phyloP scores from a whole-genome alignment of 2,888 invertebrate genomes.

The Diarsia mendica region DNA sequence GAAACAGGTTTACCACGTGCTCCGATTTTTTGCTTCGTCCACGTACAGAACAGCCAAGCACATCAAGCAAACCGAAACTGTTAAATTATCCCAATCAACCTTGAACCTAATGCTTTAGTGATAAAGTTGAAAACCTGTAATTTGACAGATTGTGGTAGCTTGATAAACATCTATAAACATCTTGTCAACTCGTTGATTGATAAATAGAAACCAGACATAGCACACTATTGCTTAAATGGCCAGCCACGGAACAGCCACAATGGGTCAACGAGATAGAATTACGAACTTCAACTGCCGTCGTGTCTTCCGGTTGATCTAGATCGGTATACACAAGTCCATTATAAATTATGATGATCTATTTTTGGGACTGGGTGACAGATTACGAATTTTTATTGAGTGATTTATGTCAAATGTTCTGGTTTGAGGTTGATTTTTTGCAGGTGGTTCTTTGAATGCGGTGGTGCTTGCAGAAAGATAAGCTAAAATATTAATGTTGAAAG shows the following conservation, averaged over 20 bases:
- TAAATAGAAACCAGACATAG: constrained; percentile 11
- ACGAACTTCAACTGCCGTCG: constrained; percentile 32
- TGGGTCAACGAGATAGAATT: constrained; percentile 47
- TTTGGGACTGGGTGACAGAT: constrained; percentile 5
- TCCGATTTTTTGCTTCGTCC: not conserved
- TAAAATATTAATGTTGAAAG: not conserved
- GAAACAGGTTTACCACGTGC: not conserved
- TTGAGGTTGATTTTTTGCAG: not conserved
- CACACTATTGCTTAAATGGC: constrained; percentile 16
- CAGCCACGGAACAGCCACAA: constrained; percentile 14
- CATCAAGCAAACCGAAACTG: no score
- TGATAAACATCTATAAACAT: not conserved
- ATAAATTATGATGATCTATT: constrained; percentile 26
- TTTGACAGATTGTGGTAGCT: no score
- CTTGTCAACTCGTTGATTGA: constrained; percentile 22
- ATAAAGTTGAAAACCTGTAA: no score
- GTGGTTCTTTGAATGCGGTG: not conserved
- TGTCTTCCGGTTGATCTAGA: constrained; percentile 47
- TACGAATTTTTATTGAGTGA: constrained; percentile 9
- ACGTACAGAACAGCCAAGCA: no score
- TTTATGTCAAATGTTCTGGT: not conserved
- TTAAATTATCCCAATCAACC: no score
- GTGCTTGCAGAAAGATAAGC: not conserved
- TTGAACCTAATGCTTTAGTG: no score
- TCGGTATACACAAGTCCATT: constrained; percentile 35